Evolutionary conservation across 2,888 invertebrate genomes (phyloP).

Genomic region (Gymnoscelis rufifasciata): DNA sequence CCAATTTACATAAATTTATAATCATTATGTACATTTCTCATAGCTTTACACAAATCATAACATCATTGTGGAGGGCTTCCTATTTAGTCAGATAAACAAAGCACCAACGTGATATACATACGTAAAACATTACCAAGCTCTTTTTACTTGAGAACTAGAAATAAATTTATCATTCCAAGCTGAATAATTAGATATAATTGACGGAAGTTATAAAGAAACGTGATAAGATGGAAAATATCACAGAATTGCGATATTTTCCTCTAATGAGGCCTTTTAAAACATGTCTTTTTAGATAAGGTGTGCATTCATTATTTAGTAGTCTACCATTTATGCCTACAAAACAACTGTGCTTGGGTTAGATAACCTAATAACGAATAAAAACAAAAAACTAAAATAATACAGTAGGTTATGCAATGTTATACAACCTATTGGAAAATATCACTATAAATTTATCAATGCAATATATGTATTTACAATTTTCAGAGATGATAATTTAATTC

Average conservation of each 20-base stretch:
- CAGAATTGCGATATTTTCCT: neutral
- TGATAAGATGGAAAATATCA: neutral
- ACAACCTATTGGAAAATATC: neutral
- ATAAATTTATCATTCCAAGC: constrained; percentile 25
- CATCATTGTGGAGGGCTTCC: constrained; percentile 76
- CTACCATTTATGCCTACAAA: constrained; percentile 20
- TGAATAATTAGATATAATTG: neutral
- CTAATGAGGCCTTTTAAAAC: neutral
- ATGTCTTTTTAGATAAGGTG: constrained; percentile 4
- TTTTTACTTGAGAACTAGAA: constrained; percentile 54
- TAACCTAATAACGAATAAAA: constrained; percentile 64
- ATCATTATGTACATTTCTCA: constrained; percentile 75
- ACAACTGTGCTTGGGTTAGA: constrained; percentile 46
- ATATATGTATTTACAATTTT: constrained; percentile 11
- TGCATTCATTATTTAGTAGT: constrained; percentile 27
- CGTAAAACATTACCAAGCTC: constrained; percentile 65
- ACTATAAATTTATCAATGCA: constrained; percentile 11
- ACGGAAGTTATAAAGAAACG: neutral
- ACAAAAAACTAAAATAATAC: no score
- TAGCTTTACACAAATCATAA: constrained; percentile 74
- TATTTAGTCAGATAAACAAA: constrained; percentile 70
- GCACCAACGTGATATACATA: constrained; percentile 71
- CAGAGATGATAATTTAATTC: neutral
- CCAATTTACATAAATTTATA: constrained; percentile 79
- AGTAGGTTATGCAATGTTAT: no score